Percentiles rank a stretch among this genome's conserved stretches.
phyloP scores from a whole-genome alignment of 2,888 invertebrate genomes.

The Heteropelma amictum region DNA sequence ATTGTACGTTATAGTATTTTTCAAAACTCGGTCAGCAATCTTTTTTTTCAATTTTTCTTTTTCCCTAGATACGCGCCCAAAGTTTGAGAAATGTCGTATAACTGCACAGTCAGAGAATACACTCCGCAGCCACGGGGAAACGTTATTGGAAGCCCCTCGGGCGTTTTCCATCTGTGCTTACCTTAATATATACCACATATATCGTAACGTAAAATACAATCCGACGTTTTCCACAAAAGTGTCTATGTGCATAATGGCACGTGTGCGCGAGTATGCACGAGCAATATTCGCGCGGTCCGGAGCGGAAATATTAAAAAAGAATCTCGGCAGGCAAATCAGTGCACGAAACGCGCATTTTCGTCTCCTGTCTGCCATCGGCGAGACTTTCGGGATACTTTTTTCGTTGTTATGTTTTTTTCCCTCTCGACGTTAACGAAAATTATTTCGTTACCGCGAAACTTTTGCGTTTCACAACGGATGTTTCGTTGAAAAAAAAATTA shows the following conservation, averaged over 20 bases:
- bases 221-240: slow-evolving; percentile 12
- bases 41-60: slow-evolving; percentile 14
- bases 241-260: too few species aligned
- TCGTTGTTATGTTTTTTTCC: too few species aligned
- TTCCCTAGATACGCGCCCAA: neutral
- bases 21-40: neutral
- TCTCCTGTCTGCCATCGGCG: neutral
- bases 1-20: neutral
- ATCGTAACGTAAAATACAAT: slow-evolving; percentile 28
- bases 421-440: too few species aligned
- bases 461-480: too few species aligned
- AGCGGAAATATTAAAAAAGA: slow-evolving; percentile 12
- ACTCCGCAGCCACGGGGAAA: slow-evolving; percentile 11
- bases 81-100: slow-evolving; percentile 1
- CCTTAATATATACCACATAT: neutral
- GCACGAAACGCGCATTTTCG: slow-evolving; percentile 1
- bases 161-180: slow-evolving; percentile 19
- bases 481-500: slow-evolving; percentile 14
- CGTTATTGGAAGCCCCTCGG: slow-evolving; percentile 17
- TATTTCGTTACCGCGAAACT: too few species aligned
- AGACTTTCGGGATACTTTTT: too few species aligned
- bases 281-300: neutral
- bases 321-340: slow-evolving; percentile 1
- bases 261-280: neutral
- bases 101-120: slow-evolving; percentile 27